Conservation (phyloP, 2,797 vertebrate genomes). For the Fratercula arctica region DNA sequence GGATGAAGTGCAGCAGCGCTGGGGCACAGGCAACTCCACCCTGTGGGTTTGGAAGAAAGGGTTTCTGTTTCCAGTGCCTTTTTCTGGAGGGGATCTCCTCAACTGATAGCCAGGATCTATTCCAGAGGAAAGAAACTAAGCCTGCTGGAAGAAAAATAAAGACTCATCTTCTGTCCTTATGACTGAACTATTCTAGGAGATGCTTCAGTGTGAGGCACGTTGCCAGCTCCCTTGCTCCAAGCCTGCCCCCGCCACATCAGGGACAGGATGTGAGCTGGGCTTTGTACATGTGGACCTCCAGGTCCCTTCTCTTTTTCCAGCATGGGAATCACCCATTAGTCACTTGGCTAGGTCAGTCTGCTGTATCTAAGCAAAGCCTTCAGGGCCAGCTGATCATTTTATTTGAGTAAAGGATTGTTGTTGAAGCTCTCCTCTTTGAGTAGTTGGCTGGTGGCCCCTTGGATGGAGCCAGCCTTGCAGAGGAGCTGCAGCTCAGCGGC, state of each 20-base stretch:
- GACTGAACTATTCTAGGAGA: constrained; percentile 43
- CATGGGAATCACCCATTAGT: constrained; percentile 30
- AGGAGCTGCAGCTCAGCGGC: neutral
- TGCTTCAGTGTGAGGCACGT: neutral
- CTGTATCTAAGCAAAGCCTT: neutral
- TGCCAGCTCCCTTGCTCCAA: constrained; percentile 52
- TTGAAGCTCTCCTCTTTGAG: neutral
- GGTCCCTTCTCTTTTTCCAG: constrained; percentile 38
- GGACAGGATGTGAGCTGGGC: constrained; percentile 36
- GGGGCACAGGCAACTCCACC: neutral
- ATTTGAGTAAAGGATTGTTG: neutral
- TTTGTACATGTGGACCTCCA: neutral
- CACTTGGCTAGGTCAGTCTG: neutral
- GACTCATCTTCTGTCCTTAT: constrained; percentile 9
- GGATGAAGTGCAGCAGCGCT: accelerated
- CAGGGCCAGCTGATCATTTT: neutral
- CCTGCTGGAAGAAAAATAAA: constrained; percentile 44
- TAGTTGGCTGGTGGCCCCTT: constrained; percentile 11
- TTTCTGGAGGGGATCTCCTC: constrained; percentile 55
- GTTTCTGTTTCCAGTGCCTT: constrained; percentile 26
- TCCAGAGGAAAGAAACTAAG: constrained; percentile 41
- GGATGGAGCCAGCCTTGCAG: neutral
- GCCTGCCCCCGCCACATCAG: constrained; percentile 11
- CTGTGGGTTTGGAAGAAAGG: constrained; percentile 5
- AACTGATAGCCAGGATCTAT: constrained; percentile 29